Conservation (phyloP, 2,797 vertebrate genomes). For the Lagorchestes hirsutus region DNA sequence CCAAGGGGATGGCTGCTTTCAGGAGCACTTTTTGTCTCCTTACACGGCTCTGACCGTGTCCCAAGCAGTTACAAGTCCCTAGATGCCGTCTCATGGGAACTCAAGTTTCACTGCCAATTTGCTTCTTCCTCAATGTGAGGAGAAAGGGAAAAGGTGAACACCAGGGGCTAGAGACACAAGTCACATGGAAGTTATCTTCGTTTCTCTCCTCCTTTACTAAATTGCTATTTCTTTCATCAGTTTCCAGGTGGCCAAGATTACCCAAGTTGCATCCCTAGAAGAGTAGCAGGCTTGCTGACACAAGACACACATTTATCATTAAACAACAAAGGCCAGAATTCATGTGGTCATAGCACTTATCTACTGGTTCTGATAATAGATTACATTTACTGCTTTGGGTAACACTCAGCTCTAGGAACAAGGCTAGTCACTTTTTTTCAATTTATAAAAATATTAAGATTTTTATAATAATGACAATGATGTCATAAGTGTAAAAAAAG, state of each 20-base stretch:
- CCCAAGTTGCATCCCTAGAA: background rate
- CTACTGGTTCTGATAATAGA: background rate
- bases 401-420: background rate
- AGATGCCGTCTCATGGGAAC: background rate
- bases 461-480: background rate
- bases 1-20: background rate
- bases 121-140: background rate
- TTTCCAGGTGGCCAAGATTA: background rate
- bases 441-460: background rate
- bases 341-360: background rate
- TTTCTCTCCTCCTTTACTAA: background rate
- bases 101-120: background rate
- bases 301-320: background rate
- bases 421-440: background rate
- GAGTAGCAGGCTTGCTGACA: background rate
- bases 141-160: background rate
- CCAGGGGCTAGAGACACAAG: background rate
- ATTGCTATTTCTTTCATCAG: background rate
- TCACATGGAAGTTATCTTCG: no score
- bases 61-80: background rate
- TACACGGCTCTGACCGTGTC: background rate
- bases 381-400: background rate
- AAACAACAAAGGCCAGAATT: background rate
- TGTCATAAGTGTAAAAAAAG: background rate
- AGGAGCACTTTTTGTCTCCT: background rate